A percentile compares a stretch with the other conserved stretches of the same genome.
phyloP scores from a whole-genome alignment of 2,797 vertebrate genomes.

The Zalophus californianus region DNA sequence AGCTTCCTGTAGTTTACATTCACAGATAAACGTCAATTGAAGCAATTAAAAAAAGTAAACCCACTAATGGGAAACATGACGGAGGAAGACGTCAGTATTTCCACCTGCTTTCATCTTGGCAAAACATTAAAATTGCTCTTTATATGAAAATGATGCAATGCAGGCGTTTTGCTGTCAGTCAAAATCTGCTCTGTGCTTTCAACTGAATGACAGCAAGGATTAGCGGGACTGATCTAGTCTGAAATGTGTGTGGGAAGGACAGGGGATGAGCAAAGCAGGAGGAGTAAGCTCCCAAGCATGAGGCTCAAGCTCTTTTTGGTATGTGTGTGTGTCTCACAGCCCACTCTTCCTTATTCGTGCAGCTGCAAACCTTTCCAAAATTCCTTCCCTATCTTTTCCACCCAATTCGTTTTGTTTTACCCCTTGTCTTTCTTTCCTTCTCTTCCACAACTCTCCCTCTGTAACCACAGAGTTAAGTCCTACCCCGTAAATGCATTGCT shows the following conservation, averaged over 20 bases:
- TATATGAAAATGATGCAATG: slow-evolving; percentile 28
- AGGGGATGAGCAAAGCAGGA: neutral
- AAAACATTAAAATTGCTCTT: slow-evolving; percentile 1
- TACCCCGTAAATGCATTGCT: neutral
- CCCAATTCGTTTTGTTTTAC: neutral
- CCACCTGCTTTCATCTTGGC: neutral
- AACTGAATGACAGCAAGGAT: slow-evolving; percentile 9
- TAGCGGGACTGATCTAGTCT: neutral
- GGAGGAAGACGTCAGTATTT: slow-evolving; percentile 31
- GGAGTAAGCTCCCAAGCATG: neutral
- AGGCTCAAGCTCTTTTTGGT: neutral
- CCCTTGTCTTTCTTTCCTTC: neutral
- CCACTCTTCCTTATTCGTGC: neutral
- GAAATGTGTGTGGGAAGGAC: neutral
- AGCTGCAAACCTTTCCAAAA: neutral
- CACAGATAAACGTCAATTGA: slow-evolving; percentile 21
- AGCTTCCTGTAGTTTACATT: neutral
- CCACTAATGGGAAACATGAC: neutral
- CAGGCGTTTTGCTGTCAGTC: neutral
- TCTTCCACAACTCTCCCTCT: neutral
- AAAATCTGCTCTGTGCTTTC: slow-evolving; percentile 49
- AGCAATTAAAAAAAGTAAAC: slow-evolving; percentile 2
- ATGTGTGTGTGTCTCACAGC: neutral
- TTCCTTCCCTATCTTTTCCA: neutral
- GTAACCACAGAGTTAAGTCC: neutral